Percentiles rank a stretch among this genome's conserved stretches.
Conservation (phyloP, 2,797 vertebrate species). For the Pangasius djambal region DNA sequence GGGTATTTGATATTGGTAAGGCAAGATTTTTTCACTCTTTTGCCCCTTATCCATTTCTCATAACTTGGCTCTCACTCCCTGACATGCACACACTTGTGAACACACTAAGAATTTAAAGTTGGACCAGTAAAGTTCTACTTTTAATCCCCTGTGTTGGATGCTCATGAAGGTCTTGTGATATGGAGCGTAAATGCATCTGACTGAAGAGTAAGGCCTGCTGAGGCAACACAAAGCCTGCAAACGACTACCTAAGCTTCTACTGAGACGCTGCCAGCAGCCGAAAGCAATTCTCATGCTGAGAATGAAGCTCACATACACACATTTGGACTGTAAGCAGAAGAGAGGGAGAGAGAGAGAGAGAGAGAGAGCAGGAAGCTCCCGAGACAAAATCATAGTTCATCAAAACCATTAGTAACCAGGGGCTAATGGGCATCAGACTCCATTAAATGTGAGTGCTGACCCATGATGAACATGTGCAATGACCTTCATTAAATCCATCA, state of each 20-base stretch:
- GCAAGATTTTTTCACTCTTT: background rate
- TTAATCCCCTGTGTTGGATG: constrained; percentile 5
- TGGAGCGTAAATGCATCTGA: constrained; percentile 21
- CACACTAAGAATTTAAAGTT: background rate
- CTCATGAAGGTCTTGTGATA: constrained; percentile 24
- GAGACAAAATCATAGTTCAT: constrained; percentile 36
- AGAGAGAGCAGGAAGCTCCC: background rate
- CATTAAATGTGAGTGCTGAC: constrained; percentile 45
- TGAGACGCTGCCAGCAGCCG: constrained; percentile 21
- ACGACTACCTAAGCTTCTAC: constrained; percentile 3
- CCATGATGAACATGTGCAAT: constrained; percentile 45
- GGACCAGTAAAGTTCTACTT: background rate
- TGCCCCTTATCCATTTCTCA: constrained; percentile 14
- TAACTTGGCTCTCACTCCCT: background rate
- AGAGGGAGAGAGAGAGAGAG: background rate
- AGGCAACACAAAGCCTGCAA: constrained; percentile 17
- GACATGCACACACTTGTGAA: background rate
- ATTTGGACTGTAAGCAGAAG: background rate
- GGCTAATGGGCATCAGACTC: constrained; percentile 54
- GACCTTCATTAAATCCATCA: constrained; percentile 56
- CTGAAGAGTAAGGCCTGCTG: constrained; percentile 2
- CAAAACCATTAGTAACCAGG: constrained; percentile 37
- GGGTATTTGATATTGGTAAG: constrained; percentile 24
- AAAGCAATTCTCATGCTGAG: constrained; percentile 2
- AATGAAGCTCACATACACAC: background rate